phyloP scores from a whole-genome alignment of 1,140 invertebrate species.

The Meloidogyne hapla region DNA sequence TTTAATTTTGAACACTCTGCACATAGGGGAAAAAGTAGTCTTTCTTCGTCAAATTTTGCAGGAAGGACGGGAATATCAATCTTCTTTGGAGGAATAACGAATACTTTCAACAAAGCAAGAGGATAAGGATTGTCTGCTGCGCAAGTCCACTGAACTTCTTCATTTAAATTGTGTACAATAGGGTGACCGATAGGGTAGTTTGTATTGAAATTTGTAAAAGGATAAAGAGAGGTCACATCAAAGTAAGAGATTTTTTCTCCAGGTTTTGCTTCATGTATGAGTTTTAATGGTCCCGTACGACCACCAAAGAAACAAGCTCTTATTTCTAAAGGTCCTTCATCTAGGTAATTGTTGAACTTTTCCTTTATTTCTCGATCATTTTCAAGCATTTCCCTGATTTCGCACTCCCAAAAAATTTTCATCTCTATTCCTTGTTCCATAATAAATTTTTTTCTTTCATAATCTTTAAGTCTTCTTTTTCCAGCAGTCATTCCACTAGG shows the following conservation, averaged over 20 bases:
- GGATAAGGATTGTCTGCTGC: background rate
- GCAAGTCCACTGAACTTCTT: background rate
- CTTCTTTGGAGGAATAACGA: background rate
- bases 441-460: no score
- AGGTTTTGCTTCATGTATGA: background rate
- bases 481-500: constrained; percentile 18
- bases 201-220: background rate
- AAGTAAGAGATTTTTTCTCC: constrained; percentile 12
- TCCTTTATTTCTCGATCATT: background rate
- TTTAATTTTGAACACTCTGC: background rate
- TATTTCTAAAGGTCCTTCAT: constrained; percentile 10
- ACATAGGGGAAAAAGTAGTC: background rate
- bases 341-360: background rate
- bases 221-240: constrained; percentile 2
- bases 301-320: background rate
- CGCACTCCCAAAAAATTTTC: constrained; percentile 24
- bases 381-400: constrained; percentile 12
- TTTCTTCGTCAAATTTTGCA: background rate
- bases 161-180: background rate
- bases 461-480: background rate
- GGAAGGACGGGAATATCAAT: constrained; percentile 10
- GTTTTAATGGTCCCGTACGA: background rate
- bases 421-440: background rate
- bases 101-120: background rate
- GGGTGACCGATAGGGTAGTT: constrained; percentile 1